Base-by-base conservation (phyloP, 2,888 invertebrate genomes). In the Nymphalis polychloros region DNA sequence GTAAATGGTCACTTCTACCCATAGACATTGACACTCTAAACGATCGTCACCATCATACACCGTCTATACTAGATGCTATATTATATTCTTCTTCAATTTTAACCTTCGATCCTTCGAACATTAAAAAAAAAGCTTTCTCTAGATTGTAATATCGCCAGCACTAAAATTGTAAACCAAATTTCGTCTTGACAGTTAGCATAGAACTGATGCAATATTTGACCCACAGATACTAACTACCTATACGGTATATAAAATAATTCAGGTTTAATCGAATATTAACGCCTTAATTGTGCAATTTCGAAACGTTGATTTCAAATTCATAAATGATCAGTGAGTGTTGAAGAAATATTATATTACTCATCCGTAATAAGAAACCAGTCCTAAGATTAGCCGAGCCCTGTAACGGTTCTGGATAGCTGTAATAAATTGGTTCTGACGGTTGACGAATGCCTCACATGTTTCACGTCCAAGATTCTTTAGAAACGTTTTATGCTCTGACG, bases 391-490 rank as follows among this genome's bases (percentile, higher is more conserved):
- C 35, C 35, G 72, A 78, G 79, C 82, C 81, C 81, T 83, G 65
- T 84, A 85, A 85, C 86, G 84, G 86, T 80, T 76, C 71, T 75
- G 76, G 80, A 78, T 82, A 78, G 79, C 80, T 80, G 82, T 81
- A 81, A 79, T 83, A 83, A 83, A 84, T 84, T 80, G 81, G 79
- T 75, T 78, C 67, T 73, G 76, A 76, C 77, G 73, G 77, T 72
- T 72, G 75, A 69, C 68, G 68, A 73, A 70, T 70, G 52, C 72
- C 72, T 59, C 60, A 67, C 72, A 61, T 63, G 60, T 47, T 48
- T 50, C 8, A 59, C 60, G 53, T 55, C 59, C 35, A 60, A n/a
- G 55, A 53, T 63, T 67, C 50, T 41, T 59, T 57, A 41, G 35
- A 27, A 64, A 20, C 53, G 19, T 41, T 23, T 61, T 55, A 61